Evolutionary conservation across 1,140 invertebrate genomes (phyloP), one percentile per base, ranked within the genome.

Genomic region (Euura lappo): DNA sequence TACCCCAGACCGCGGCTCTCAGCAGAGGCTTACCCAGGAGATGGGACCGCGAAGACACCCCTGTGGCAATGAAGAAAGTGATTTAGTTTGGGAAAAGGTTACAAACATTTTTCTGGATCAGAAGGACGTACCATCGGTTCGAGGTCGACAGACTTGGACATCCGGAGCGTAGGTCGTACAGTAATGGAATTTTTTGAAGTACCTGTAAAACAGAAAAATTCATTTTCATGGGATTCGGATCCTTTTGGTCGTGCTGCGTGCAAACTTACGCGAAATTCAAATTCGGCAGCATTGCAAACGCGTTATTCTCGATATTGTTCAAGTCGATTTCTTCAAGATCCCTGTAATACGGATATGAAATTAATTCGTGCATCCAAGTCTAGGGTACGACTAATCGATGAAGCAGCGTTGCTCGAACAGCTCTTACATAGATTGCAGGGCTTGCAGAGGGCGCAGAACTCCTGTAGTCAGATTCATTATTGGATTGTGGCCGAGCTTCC

Each of bases 101-200:
- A 1, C 28, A 28, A 28, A 28, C 28, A 28, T 28, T 69, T 47
- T 28, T 28, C 42, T 28, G 44, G 8, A 64, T 66, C 1, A 10
- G 60, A 28, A 65, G 28, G 42, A 67, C n/a, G 60, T 86, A 91
- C 93, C 94, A 81, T 95, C 93, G 3, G 90, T 91, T 13, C 88
- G 85, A 2, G 94, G 94, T 70, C 84, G 84, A 79, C 94, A 95
- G 72, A 90, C 86, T 60, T 86, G 79, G 2, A 93, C 91, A 60
- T 88, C 86, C 1, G 91, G 90, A 4, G 90, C 91, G 78, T 91
- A 93, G 1, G 87, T 86, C 7, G 87, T 88, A 77, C 94, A 95
- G 80, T 93, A 93, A 72, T 91, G 88, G 80, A 94, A 95, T 68
- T 90, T 91, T 77, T 92, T 91, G 75, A 94, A 94, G 76, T 93